phyloP scores from a whole-genome alignment of 2,113 vertebrate species.

The Trinectes maculatus region DNA sequence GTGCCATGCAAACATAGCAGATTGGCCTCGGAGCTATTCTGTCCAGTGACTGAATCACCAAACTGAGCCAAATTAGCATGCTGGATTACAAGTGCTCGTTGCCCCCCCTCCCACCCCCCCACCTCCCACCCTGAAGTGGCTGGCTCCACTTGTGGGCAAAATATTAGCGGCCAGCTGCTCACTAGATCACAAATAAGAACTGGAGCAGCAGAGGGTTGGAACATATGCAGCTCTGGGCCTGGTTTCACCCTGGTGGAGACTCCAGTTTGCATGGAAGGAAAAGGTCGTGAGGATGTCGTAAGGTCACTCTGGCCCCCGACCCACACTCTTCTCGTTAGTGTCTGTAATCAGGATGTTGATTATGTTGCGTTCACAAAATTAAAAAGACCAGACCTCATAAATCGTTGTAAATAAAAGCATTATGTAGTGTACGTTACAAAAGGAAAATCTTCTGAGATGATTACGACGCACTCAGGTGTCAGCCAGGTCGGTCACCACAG shows the following conservation, averaged over 20 bases:
- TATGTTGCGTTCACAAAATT: no score
- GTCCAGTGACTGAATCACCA: conserved; percentile 33
- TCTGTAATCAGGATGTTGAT: not conserved
- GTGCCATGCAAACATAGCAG: conserved; percentile 70
- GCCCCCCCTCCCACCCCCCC: conserved; percentile 9
- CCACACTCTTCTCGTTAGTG: not conserved
- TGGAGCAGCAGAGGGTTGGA: conserved; percentile 42
- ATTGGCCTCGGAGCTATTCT: conserved; percentile 65
- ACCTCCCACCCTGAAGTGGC: conserved; percentile 49
- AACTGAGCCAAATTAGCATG: conserved; percentile 64
- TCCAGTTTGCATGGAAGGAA: not conserved
- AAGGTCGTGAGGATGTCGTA: conserved; percentile 23
- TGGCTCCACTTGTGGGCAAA: conserved; percentile 67
- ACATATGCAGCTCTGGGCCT: conserved; percentile 39
- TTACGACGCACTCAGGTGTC: conserved; percentile 32
- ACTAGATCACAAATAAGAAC: conserved; percentile 61
- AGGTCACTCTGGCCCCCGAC: conserved; percentile 1
- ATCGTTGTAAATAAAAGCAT: no score
- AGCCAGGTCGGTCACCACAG: conserved; percentile 54
- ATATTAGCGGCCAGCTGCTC: conserved; percentile 67
- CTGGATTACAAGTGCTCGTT: conserved; percentile 47
- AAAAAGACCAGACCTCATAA: no score
- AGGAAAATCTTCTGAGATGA: conserved; percentile 31
- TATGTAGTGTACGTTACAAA: no score
- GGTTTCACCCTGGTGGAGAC: conserved; percentile 6